Evolutionary conservation across 2,797 vertebrate genomes (phyloP), one percentile per base, ranked within the genome.

Genomic region (Holocentrus rufus): DNA sequence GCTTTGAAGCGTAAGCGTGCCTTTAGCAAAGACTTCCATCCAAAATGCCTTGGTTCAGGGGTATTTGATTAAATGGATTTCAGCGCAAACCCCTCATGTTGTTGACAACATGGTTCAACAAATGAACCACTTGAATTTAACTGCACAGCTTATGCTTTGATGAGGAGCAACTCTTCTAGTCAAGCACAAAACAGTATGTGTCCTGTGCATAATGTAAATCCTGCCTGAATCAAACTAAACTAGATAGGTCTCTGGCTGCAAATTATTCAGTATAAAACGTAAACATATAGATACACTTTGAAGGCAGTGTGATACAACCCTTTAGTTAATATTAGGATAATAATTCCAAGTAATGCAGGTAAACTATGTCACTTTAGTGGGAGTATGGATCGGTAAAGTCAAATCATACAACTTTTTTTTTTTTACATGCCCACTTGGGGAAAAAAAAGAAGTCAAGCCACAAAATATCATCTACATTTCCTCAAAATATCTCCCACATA

Each of bases 1-100:
- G 31, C 62, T 83, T 61, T 76, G 46, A 80, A 75, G 78, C 42
- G 42, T 34, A 44, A 77, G 62, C 46, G 53, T 9, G 55, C 55
- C 60, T n/a, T 27, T 22, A 59, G 75, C 69, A 27, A 74, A 58
- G 46, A 1, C 30, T 79, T 73, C 69, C 36, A 44, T 64, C 55
- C 36, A 7, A 81, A 73, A 55, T 42, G 46, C 47, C 50, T 68
- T 55, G 39, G 54, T 50, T 79, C 52, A 53, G 44, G 52, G 50
- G 44, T 18, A 54, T 25, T n/a, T 56, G 49, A 68, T 39, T 15
- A 72, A 73, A 60, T 49, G 0, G 73, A 67, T 76, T 42, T 60
- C 3, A 53, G 65, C 44, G 2, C 53, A 1, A 56, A 59, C 46
- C 31, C 56, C 1, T 57, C 50, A 58, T 36, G 34, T 10, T 56